Conservation (phyloP, 1,140 invertebrate species). For the Zaprionus tsacasi region DNA sequence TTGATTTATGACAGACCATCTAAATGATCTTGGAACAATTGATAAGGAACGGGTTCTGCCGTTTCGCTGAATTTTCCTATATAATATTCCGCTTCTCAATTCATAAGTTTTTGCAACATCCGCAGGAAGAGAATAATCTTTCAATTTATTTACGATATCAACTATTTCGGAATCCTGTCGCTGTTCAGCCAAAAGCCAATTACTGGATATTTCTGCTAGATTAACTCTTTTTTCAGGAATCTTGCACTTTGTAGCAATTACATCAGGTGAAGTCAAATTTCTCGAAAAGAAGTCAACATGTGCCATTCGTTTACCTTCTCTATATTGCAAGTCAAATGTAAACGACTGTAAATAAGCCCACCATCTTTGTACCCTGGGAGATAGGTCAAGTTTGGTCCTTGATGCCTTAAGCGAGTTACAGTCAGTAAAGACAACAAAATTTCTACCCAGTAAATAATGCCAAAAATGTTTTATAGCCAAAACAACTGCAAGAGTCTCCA, state of each 20-base stretch:
- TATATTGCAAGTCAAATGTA: constrained; percentile 21
- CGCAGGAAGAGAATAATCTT: constrained; percentile 19
- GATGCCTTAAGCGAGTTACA: constrained; percentile 24
- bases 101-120: constrained; percentile 1
- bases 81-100: constrained; percentile 18
- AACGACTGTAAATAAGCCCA: constrained; percentile 21
- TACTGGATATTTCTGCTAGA: constrained; percentile 20
- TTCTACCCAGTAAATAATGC: constrained; percentile 6
- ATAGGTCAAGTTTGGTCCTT: constrained; percentile 17
- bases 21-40: constrained; percentile 25
- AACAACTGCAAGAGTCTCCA: not conserved
- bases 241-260: constrained; percentile 6
- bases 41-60: constrained; percentile 16
- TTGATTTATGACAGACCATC: constrained; percentile 35
- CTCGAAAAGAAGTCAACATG: constrained; percentile 29
- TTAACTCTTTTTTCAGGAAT: constrained; percentile 18
- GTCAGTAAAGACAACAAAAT: constrained; percentile 27
- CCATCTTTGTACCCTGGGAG: constrained; percentile 17
- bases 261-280: constrained; percentile 12
- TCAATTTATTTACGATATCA: constrained; percentile 13
- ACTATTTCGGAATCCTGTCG: constrained; percentile 15
- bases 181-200: constrained; percentile 21
- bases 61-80: constrained; percentile 23
- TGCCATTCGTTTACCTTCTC: constrained; percentile 21
- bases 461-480: not conserved